Evolutionary conservation across 2,797 vertebrate genomes (phyloP).

Genomic region (Florisuga fusca): DNA sequence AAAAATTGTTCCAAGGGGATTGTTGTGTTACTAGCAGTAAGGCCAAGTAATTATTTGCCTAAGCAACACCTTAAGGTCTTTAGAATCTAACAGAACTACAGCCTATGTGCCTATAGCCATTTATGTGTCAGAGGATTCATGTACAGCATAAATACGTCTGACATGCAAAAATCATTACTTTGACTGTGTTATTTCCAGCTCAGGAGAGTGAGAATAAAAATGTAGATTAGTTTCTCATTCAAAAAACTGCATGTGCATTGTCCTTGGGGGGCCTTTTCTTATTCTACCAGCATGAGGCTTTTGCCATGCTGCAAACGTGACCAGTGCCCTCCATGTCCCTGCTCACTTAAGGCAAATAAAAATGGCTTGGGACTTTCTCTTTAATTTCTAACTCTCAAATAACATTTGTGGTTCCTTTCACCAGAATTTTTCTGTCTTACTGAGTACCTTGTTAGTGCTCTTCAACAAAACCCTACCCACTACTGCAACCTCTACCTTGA

Average conservation of each 20-base stretch:
- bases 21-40: neutral
- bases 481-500: neutral
- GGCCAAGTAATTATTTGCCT: neutral
- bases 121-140: neutral
- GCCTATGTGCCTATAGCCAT: neutral
- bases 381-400: neutral
- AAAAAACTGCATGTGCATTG: neutral
- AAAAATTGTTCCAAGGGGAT: neutral
- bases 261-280: neutral
- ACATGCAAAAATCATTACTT: neutral
- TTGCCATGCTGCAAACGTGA: neutral
- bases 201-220: neutral
- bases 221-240: neutral
- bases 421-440: neutral
- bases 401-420: neutral
- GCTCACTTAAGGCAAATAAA: neutral
- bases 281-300: neutral
- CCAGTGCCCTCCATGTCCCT: neutral
- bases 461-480: neutral
- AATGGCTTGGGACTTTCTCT: neutral
- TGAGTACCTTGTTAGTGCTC: neutral
- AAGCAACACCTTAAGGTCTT: neutral
- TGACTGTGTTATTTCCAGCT: neutral
- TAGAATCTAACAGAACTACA: neutral
- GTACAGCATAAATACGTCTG: neutral